Conservation (phyloP, 2,113 vertebrate genomes). For the Bubo bubo region DNA sequence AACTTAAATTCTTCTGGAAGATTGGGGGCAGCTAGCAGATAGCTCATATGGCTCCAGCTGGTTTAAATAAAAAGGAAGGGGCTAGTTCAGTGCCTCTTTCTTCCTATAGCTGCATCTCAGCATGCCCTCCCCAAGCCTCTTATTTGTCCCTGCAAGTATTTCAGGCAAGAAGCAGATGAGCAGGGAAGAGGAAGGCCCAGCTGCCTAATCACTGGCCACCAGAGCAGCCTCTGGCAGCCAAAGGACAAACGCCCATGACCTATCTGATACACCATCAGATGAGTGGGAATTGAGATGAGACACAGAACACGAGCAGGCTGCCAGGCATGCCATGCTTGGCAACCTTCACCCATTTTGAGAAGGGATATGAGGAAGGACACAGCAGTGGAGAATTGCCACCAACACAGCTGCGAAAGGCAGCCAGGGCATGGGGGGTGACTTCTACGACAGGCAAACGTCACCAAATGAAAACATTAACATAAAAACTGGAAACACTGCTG, state of each 20-base stretch:
- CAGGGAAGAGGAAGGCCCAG: neutral
- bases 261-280: neutral
- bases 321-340: neutral
- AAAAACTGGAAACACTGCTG: neutral
- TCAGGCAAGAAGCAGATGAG: neutral
- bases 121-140: neutral
- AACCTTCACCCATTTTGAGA: neutral
- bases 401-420: neutral
- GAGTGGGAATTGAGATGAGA: neutral
- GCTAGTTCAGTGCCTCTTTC: neutral
- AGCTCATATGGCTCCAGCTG: neutral
- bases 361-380: neutral
- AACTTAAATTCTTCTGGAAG: neutral
- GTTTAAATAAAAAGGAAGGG: neutral
- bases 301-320: neutral
- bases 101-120: neutral
- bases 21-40: rapidly evolving
- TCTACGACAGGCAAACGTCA: rapidly evolving
- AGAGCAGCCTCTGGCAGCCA: neutral
- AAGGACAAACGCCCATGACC: neutral
- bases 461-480: neutral
- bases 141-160: neutral
- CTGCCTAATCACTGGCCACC: neutral
- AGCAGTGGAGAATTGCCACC: neutral
- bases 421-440: neutral